phyloP scores from a whole-genome alignment of 2,113 vertebrate genomes.

The Oreochromis spilurus region DNA sequence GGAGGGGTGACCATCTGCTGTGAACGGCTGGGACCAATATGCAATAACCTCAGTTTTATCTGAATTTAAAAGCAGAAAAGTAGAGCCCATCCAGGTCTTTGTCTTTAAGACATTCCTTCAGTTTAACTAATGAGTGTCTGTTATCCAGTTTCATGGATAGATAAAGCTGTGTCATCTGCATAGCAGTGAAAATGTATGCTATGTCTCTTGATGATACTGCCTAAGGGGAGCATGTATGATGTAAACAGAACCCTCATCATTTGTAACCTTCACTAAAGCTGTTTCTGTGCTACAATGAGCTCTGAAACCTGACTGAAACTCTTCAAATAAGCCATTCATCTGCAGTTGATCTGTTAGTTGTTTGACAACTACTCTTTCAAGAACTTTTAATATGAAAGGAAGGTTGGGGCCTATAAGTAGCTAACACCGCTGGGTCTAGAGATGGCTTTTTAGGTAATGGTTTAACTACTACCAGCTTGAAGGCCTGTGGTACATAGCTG shows the following conservation, averaged over 20 bases:
- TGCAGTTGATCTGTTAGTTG: not conserved
- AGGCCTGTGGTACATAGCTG: not conserved
- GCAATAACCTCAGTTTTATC: too few relatives aligned
- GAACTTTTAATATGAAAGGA: not conserved
- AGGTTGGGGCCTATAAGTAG: not conserved
- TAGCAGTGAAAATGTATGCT: not conserved
- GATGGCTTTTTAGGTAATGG: not conserved
- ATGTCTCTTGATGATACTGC: not conserved
- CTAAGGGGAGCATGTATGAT: too few relatives aligned
- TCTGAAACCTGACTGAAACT: not conserved
- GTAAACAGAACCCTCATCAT: not conserved
- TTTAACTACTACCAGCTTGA: not conserved
- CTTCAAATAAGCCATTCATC: not conserved
- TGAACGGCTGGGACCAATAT: not conserved
- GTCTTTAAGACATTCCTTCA: too few relatives aligned
- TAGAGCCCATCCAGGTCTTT: too few relatives aligned
- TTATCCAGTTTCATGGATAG: not conserved
- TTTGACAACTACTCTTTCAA: not conserved
- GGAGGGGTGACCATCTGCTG: not conserved
- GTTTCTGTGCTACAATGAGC: not conserved
- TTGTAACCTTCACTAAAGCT: not conserved
- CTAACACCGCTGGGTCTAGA: not conserved
- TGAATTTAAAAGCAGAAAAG: too few relatives aligned
- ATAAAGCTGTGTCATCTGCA: not conserved
- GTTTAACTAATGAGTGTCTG: too few relatives aligned